Conservation (phyloP, 2,797 vertebrate species). For the Phoxinus dragarum region DNA sequence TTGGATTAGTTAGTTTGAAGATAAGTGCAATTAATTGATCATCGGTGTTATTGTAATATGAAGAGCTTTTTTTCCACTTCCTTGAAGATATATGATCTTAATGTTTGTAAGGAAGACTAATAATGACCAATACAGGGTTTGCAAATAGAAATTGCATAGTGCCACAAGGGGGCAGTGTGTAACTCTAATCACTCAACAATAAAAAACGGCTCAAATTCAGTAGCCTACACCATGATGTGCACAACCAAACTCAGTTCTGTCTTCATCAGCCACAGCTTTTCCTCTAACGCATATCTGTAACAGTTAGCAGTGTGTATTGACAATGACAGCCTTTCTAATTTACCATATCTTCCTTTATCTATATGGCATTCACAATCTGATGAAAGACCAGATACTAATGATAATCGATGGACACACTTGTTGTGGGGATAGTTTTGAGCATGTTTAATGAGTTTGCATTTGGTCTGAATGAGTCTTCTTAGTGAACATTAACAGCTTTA, state of each 20-base stretch:
- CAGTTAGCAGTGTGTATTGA: background rate
- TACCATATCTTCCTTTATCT: background rate
- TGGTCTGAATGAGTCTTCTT: background rate
- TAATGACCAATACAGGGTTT: background rate
- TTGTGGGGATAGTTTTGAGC: background rate
- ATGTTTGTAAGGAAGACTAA: background rate
- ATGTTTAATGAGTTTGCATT: constrained; percentile 2
- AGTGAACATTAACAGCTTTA: constrained; percentile 3
- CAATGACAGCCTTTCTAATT: background rate
- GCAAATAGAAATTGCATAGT: background rate
- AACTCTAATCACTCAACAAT: constrained; percentile 42
- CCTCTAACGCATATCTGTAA: background rate
- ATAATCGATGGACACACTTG: background rate
- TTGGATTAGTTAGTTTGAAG: background rate
- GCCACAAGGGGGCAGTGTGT: constrained; percentile 59
- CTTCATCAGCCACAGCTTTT: background rate
- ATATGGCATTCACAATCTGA: background rate
- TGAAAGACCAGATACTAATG: background rate
- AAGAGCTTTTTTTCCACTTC: background rate
- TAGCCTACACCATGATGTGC: background rate
- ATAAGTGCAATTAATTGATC: background rate
- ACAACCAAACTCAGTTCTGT: background rate
- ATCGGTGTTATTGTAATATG: background rate
- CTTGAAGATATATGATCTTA: background rate
- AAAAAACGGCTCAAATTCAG: constrained; percentile 1